These are phyloP conservation scores for Apis dorsata DNA, from an alignment of 1,140 invertebrate species.

Conservation along the genomic window DNA sequence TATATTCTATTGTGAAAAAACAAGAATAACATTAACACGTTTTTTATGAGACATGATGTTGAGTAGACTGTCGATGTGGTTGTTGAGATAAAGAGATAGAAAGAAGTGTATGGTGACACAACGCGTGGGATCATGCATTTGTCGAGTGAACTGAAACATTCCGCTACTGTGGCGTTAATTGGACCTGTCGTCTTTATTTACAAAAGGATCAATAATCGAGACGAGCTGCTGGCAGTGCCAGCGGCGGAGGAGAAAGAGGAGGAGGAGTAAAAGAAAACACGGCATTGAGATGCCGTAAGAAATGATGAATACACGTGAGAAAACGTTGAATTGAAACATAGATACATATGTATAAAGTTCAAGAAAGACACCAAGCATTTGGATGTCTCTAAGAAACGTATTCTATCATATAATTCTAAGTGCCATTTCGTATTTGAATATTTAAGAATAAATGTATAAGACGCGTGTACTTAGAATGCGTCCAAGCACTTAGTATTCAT, in stretches of 20 bases:
- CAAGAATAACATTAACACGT: conserved; percentile 39
- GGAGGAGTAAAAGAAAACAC: conserved; percentile 44
- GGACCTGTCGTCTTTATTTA: conserved; percentile 63
- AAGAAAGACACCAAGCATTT: conserved; percentile 25
- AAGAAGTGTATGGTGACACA: not conserved
- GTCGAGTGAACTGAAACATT: conserved; percentile 55
- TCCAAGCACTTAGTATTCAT: conserved; percentile 7
- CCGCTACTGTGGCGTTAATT: conserved; percentile 53
- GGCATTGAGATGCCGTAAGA: conserved; percentile 49
- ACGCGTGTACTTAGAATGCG: conserved; percentile 4
- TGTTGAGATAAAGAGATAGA: conserved; percentile 35
- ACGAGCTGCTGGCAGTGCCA: conserved; percentile 34
- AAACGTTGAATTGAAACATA: conserved; percentile 22
- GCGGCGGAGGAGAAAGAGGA: conserved; percentile 9
- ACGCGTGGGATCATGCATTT: conserved; percentile 55
- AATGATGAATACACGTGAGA: conserved; percentile 61
- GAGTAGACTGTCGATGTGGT: conserved; percentile 2
- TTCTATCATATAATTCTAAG: conserved; percentile 47
- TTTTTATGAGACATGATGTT: conserved; percentile 15
- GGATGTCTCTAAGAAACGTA: conserved; percentile 20
- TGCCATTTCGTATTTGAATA: conserved; percentile 61
- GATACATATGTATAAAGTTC: conserved; percentile 9
- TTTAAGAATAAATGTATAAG: conserved; percentile 26
- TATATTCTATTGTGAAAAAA: not conserved
- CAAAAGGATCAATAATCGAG: conserved; percentile 66